Evolutionary conservation across 2,113 vertebrate genomes (phyloP).

Genomic region (Chloropsis cyanopogon): DNA sequence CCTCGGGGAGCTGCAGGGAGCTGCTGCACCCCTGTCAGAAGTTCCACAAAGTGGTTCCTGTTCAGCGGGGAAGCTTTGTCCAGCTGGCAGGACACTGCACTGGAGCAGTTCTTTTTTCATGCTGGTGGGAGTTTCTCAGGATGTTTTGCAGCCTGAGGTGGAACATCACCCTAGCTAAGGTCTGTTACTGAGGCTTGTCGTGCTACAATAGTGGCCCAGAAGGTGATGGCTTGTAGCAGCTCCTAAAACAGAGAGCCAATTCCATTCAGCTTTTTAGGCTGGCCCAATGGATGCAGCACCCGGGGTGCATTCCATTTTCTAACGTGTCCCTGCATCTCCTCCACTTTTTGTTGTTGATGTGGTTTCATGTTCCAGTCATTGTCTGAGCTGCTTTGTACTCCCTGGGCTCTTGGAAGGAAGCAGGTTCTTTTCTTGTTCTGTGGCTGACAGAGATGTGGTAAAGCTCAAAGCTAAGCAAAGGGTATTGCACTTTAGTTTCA

Average conservation of each 20-base stretch:
- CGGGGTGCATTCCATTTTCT: not conserved
- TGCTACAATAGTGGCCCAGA: not conserved
- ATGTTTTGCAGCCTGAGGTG: not conserved
- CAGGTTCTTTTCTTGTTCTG: not conserved
- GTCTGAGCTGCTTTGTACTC: not conserved
- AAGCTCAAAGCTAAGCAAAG: not conserved
- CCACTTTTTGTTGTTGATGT: not conserved
- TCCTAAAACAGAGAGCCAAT: not conserved
- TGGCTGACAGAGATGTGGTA: not conserved
- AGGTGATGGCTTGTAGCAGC: not conserved
- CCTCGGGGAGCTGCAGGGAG: not conserved
- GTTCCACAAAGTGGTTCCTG: not conserved
- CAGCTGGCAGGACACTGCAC: not conserved
- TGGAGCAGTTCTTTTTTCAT: not conserved
- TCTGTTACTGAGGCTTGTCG: not conserved
- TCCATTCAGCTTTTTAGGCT: not conserved
- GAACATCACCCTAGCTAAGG: not conserved
- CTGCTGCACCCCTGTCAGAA: fast-evolving
- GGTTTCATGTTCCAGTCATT: not conserved
- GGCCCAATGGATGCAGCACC: not conserved
- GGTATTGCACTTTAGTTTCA: not conserved
- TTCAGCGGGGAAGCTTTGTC: not conserved
- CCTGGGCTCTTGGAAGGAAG: not conserved
- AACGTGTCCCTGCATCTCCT: not conserved
- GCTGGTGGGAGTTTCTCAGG: not conserved